phyloP scores from a whole-genome alignment of 2,797 vertebrate species.

The Vultur gryphus region DNA sequence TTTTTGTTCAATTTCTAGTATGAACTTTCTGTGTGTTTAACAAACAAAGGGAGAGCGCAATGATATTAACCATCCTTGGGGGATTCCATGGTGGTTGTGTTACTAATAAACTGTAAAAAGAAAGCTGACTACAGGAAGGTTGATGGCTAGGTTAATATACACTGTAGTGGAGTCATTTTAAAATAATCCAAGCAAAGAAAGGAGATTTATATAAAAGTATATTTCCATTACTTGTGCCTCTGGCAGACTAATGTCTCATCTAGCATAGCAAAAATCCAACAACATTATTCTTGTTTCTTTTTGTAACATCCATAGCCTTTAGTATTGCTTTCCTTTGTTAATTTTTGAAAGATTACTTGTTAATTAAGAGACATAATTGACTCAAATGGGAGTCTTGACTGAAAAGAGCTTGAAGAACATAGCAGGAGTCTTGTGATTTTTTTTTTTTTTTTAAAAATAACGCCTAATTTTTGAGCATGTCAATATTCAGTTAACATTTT shows the following conservation, averaged over 20 bases:
- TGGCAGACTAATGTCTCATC: background rate
- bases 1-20: background rate
- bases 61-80: background rate
- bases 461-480: background rate
- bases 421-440: background rate
- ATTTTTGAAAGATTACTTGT: conserved; percentile 17
- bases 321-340: background rate
- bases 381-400: background rate
- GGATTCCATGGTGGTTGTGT: background rate
- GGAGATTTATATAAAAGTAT: conserved; percentile 39
- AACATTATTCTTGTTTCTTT: conserved; percentile 3
- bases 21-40: background rate
- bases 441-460: background rate
- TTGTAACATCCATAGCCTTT: background rate
- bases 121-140: background rate
- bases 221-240: conserved; percentile 28
- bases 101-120: conserved; percentile 25
- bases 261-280: background rate
- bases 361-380: conserved; percentile 1
- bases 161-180: conserved; percentile 28
- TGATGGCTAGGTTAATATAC: conserved; percentile 31
- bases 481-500: background rate
- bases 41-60: background rate
- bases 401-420: background rate
- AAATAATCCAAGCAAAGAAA: conserved; percentile 53